Percentiles rank a stretch among this genome's conserved stretches.
Conservation (phyloP, 1,140 invertebrate species). For the Eupristina koningsbergeri region DNA sequence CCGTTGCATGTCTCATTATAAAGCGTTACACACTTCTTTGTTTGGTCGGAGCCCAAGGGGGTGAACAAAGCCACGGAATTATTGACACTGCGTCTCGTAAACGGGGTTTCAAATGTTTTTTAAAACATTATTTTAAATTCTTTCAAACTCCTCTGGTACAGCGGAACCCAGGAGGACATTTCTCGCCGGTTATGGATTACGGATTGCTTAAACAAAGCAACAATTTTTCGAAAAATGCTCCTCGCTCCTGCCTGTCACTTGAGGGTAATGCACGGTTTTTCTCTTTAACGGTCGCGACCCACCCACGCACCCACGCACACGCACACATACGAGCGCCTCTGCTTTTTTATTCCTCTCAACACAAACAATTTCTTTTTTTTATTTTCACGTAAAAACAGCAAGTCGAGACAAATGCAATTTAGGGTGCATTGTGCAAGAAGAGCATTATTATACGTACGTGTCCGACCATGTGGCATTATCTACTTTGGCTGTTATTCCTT, state of each 20-base stretch:
- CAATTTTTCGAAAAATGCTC: constrained; percentile 6
- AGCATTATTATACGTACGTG: constrained; percentile 28
- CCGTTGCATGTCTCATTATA: background rate
- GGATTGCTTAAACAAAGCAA: background rate
- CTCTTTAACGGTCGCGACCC: background rate
- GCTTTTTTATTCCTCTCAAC: background rate
- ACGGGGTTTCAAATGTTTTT: background rate
- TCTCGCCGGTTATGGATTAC: background rate
- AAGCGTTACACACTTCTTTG: background rate
- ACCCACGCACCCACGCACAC: background rate
- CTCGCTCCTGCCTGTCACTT: background rate
- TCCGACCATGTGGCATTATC: constrained; percentile 31
- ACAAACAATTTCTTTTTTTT: constrained; percentile 3
- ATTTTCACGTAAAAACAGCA: background rate
- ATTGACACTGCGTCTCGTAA: background rate
- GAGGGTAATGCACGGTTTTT: background rate
- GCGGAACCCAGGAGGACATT: background rate
- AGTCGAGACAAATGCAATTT: constrained; percentile 32
- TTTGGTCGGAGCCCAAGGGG: background rate
- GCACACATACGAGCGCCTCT: too few relatives aligned
- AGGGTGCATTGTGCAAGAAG: constrained; percentile 4
- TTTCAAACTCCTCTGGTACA: too few relatives aligned
- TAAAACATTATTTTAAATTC: background rate
- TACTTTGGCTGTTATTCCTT: background rate
- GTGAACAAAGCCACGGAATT: background rate